phyloP scores from a whole-genome alignment of 2,888 invertebrate genomes.

The Xanthorhoe spadicearia region DNA sequence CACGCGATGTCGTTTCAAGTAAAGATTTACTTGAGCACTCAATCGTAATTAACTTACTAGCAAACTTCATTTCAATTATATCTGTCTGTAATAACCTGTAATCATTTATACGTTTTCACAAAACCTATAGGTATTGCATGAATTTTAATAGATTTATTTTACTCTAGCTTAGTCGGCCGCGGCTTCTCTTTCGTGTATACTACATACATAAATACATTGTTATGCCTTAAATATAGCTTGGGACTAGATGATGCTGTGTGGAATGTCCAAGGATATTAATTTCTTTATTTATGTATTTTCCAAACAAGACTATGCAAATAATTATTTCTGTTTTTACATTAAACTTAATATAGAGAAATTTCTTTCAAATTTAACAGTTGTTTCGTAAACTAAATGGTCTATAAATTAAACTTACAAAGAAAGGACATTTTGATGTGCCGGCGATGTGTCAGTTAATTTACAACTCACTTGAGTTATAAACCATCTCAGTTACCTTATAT shows the following conservation, averaged over 20 bases:
- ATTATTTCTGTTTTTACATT: no score
- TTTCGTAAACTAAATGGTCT: conserved; percentile 11
- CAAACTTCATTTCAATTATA: neutral
- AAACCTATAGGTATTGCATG: no score
- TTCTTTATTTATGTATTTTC: no score
- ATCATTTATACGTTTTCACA: neutral
- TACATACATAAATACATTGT: no score
- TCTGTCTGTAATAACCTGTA: neutral
- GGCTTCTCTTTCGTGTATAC: no score
- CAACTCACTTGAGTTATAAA: conserved; percentile 3
- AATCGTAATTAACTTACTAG: neutral
- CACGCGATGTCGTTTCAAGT: conserved; percentile 9
- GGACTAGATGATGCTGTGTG: no score
- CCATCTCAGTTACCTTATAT: conserved; percentile 11
- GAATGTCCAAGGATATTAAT: no score
- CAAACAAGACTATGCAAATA: no score
- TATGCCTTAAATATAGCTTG: no score
- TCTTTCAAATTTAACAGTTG: neutral
- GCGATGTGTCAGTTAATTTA: conserved; percentile 12
- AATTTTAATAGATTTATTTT: no score
- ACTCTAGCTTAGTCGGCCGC: no score
- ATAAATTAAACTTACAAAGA: conserved; percentile 18
- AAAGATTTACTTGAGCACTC: neutral
- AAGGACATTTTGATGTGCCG: conserved; percentile 25
- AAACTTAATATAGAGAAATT: no score